Conservation (phyloP, 2,888 invertebrate species). For the Chloroclystis v-ata region DNA sequence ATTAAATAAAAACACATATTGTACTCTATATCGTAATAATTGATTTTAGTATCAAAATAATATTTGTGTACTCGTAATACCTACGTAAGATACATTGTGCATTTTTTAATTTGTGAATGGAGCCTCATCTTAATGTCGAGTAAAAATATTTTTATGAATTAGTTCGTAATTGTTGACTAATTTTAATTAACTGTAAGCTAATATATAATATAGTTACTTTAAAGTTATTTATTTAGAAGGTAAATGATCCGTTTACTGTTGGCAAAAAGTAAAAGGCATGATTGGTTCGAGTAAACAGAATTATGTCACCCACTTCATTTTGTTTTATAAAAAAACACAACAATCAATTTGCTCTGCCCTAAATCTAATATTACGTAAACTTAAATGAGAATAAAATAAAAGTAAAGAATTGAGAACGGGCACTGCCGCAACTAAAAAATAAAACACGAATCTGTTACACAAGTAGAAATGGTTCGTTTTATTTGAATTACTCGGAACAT, state of each 20-base stretch:
- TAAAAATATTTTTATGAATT: not conserved
- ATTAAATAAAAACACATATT: too few relatives aligned
- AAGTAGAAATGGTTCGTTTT: slow-evolving; percentile 7
- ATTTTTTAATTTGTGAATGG: too few relatives aligned
- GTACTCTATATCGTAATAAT: too few relatives aligned
- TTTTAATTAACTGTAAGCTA: slow-evolving; percentile 9
- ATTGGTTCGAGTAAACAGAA: slow-evolving; percentile 4
- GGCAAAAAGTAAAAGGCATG: not conserved
- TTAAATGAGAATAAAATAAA: slow-evolving; percentile 45
- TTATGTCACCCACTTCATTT: slow-evolving; percentile 44
- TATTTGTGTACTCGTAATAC: too few relatives aligned
- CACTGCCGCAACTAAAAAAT: slow-evolving; percentile 34
- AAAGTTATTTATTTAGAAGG: too few relatives aligned
- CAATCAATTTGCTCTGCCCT: slow-evolving; percentile 47
- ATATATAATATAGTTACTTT: not conserved
- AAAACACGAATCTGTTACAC: slow-evolving; percentile 21
- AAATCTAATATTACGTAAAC: slow-evolving; percentile 53
- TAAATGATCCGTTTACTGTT: not conserved
- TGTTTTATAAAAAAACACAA: slow-evolving; percentile 39
- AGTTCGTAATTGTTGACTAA: slow-evolving; percentile 9
- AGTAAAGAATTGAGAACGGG: slow-evolving; percentile 33
- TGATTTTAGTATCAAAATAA: too few relatives aligned
- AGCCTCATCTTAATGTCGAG: too few relatives aligned
- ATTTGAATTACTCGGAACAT: not conserved
- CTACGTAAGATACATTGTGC: too few relatives aligned